These are phyloP conservation scores for Seira ritae DNA, from an alignment of 2,888 invertebrate genomes.

Conservation along the genomic window DNA sequence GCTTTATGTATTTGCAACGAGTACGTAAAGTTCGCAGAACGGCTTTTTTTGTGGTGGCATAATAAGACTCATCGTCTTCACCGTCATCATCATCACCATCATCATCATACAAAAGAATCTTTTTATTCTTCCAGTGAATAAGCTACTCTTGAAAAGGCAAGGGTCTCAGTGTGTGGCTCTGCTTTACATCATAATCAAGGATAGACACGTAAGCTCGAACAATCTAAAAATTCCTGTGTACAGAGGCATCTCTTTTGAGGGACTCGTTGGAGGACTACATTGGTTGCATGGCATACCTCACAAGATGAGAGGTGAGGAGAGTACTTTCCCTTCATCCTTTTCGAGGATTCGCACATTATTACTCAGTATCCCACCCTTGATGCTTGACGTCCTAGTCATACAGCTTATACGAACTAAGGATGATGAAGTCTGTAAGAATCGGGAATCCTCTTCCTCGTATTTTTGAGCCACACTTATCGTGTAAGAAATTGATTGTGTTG, in stretches of 20 bases:
- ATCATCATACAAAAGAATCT: not conserved
- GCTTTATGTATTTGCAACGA: no score
- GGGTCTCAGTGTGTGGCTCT: not conserved
- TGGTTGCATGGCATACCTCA: not conserved
- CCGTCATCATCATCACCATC: conserved; percentile 44
- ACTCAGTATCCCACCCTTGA: no score
- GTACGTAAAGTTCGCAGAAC: conserved; percentile 40
- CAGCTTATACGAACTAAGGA: no score
- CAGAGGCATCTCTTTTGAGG: not conserved
- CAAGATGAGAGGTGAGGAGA: not conserved
- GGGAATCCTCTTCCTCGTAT: not conserved
- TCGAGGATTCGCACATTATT: not conserved
- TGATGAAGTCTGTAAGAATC: not conserved
- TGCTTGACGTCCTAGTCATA: no score
- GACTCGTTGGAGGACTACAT: not conserved
- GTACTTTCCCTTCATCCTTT: not conserved
- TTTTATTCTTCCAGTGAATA: not conserved
- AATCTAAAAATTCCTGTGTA: not conserved
- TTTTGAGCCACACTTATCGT: conserved; percentile 5
- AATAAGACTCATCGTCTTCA: conserved; percentile 16
- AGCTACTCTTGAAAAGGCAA: not conserved
- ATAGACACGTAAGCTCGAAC: not conserved
- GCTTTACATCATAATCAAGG: not conserved
- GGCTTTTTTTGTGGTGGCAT: conserved; percentile 20
- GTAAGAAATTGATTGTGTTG: conserved; percentile 11